Base-by-base conservation (phyloP, 2,113 vertebrate genomes). In the Myrmecobius fasciatus region DNA sequence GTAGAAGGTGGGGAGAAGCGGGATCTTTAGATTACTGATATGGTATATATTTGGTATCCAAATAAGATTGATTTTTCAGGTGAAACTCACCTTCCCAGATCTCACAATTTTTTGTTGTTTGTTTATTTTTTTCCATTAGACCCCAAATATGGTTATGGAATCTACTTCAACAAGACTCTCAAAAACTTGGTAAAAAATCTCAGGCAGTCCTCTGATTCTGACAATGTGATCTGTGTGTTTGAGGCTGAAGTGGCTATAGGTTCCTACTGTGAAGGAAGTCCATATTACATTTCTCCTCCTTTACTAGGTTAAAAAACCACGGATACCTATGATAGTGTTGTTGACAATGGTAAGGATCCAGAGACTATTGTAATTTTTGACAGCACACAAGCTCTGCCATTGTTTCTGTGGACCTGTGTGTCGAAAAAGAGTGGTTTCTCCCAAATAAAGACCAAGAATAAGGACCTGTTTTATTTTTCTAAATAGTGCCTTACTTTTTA, bases 221-320 rank as follows among this genome's bases (percentile, higher is more conserved):
- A 98, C 7, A 90, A 97, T 56, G 98, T 98, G 48, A 89, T 99
- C 9, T 99, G 99, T 0, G 98, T 99, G 46, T 99, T 99, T 96
- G 98, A 99, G 91, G 99, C 99, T 31, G 98, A 99, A 0, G 99
- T 99, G 56, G 93, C 99, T 95, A 99, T 91, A 88, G 99, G 99
- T 12, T 97, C 17, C 0, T 97, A 96, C 6, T 96, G 60, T 14
- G 0, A 0, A 49, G 99, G 99, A 49, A 51, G 11, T 14, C 52
- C 0, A 0, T 97, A 88, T 31, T 91, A 97, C 0, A 98, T 99
- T 96, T 52, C 98, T 22, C 98, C 99, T 22, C 99, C 98, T 1
- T 24, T 91, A 48, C 0, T 10, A n/a, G 28, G 8, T 6, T 47
- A 1, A 10, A 97, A 98, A n/a, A 92, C 94, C 0, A 49, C 48